These are phyloP conservation scores for Scaptomyza cyrtandrae DNA, from an alignment of 2,888 invertebrate species.

Conservation along the genomic window DNA sequence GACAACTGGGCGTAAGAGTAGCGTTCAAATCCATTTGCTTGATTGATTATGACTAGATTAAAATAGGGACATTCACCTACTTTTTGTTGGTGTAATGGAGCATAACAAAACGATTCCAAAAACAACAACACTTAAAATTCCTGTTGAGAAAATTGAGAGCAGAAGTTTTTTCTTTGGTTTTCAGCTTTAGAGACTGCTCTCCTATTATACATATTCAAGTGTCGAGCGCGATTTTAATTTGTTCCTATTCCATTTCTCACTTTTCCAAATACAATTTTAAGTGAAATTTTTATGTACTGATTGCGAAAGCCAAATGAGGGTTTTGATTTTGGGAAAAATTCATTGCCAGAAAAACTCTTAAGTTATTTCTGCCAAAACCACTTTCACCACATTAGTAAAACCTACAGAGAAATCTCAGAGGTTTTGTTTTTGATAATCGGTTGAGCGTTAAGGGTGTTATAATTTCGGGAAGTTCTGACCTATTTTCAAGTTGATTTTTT, in stretches of 20 bases:
- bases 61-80: slow-evolving; percentile 18
- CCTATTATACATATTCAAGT: background rate
- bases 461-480: no score
- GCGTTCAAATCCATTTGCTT: slow-evolving; percentile 21
- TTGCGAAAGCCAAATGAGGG: background rate
- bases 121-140: slow-evolving; percentile 21
- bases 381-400: no score
- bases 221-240: slow-evolving; percentile 44
- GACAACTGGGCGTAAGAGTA: slow-evolving; percentile 12
- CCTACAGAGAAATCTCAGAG: no score
- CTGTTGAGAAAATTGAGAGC: slow-evolving; percentile 38
- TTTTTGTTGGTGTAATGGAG: slow-evolving; percentile 45
- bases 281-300: slow-evolving; percentile 13
- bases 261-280: slow-evolving; percentile 69
- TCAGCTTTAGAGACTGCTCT: background rate
- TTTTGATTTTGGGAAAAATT: background rate
- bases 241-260: slow-evolving; percentile 44
- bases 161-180: slow-evolving; percentile 1
- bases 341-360: background rate
- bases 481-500: no score
- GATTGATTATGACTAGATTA: slow-evolving; percentile 51
- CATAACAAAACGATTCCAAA: slow-evolving; percentile 20
- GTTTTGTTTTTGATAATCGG: no score
- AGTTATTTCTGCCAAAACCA: background rate
- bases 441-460: no score